Evolutionary conservation across 2,888 invertebrate species (phyloP), one percentile per base, ranked within the genome.

Genomic region (Idaea straminata): DNA sequence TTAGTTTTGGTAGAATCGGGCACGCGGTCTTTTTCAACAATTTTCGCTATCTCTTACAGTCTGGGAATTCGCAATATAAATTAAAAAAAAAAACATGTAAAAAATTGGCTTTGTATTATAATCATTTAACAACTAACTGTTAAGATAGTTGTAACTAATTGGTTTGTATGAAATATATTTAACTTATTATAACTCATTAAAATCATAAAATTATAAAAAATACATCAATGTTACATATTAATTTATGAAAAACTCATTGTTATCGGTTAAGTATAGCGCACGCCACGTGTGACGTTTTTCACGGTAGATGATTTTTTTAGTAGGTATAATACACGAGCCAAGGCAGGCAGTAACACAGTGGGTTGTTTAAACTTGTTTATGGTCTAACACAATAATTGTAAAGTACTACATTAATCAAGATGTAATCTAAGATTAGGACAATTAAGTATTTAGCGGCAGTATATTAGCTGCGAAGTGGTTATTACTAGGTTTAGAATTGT

Each of bases 181-280:
- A 25, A 25, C 25, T 25, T 25, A 25, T 25, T 25, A 25, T 25
- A 25, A 25, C 25, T 25, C 3, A 25, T 25, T 25, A 25, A 25
- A 25, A 25, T 25, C 1, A 25, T 25, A 60, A 35, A 61, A 61
- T 61, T 15, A 34, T 16, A 61, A 7, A 60, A 61, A 62, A 74
- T 77, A 77, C 78, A 74, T 77, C 77, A 79, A 72, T 74, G 79
- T 78, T 77, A 80, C 76, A 77, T 78, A 77, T 80, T 73, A 76
- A 77, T 79, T 79, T 74, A 81, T 78, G 7, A 13, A 47, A 79
- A 80, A 77, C 77, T 82, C 75, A 77, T 76, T 82, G 82, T 85
- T 85, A 86, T 83, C 82, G 80, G 76, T 77, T 77, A 80, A 82
- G 80, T 84, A 83, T 82, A 76, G 78, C 76, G 75, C 80, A 83